These are phyloP conservation scores for Sebastiscus tertius DNA, from an alignment of 2,797 vertebrate genomes.

Conservation along the genomic window DNA sequence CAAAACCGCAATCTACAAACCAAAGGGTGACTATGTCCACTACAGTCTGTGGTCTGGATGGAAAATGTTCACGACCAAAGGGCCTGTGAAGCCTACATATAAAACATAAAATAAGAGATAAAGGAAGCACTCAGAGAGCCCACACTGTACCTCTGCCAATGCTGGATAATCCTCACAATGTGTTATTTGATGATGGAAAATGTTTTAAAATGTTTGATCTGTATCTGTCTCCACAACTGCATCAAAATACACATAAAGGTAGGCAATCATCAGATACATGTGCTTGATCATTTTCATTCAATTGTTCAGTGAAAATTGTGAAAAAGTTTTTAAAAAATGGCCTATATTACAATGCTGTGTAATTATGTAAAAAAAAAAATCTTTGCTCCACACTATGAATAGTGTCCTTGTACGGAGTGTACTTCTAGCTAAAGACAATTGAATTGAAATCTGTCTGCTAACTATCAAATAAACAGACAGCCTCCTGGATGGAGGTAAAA, in stretches of 20 bases:
- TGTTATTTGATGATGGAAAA: not conserved
- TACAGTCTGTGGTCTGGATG: too few species aligned
- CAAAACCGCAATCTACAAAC: rapidly evolving
- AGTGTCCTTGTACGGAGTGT: not conserved
- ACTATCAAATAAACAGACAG: not conserved
- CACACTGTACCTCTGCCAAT: not conserved
- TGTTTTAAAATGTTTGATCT: not conserved
- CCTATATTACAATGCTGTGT: not conserved
- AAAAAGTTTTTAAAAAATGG: not conserved
- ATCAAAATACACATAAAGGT: not conserved
- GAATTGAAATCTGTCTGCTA: not conserved
- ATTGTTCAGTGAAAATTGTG: not conserved
- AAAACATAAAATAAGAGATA: not conserved
- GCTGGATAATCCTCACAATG: not conserved
- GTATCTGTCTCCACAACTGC: not conserved
- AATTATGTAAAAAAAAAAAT: not conserved
- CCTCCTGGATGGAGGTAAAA: not conserved
- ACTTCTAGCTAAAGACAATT: not conserved
- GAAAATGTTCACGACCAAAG: not conserved
- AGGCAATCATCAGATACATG: not conserved
- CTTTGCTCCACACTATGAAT: not conserved
- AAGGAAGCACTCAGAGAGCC: not conserved
- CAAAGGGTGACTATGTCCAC: too few species aligned
- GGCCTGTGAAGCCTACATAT: not conserved
- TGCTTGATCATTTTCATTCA: not conserved